phyloP scores from a whole-genome alignment of 2,797 vertebrate species.

The Rhabdophis nuchalis region DNA sequence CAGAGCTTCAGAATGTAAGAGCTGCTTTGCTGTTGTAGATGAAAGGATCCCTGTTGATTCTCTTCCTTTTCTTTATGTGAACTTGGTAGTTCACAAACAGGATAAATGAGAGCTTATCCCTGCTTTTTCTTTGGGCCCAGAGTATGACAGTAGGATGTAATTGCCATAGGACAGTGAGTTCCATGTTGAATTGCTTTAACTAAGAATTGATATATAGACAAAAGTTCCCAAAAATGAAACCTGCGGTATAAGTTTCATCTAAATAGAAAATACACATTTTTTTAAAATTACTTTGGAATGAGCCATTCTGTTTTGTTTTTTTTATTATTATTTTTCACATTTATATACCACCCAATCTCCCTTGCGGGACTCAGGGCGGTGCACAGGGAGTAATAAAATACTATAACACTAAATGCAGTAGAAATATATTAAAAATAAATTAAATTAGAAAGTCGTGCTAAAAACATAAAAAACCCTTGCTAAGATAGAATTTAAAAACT shows the following conservation, averaged over 20 bases:
- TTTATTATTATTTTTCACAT: too few relatives aligned
- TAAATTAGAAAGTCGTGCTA: too few relatives aligned
- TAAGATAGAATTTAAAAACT: too few relatives aligned
- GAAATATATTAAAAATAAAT: too few relatives aligned
- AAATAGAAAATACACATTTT: neutral
- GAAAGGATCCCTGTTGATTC: neutral
- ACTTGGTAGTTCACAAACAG: neutral
- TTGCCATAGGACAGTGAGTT: neutral
- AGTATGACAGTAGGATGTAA: neutral
- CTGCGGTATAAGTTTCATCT: neutral
- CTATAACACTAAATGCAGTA: too few relatives aligned
- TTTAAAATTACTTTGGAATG: neutral
- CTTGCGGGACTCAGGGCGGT: too few relatives aligned
- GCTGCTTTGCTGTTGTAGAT: neutral
- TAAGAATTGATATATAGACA: neutral
- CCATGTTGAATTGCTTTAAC: neutral
- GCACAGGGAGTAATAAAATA: too few relatives aligned
- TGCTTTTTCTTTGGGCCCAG: neutral
- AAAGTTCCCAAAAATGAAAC: neutral
- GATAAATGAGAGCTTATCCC: neutral
- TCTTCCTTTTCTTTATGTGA: neutral
- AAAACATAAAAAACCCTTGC: too few relatives aligned
- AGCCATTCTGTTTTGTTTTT: neutral
- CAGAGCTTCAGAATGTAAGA: neutral
- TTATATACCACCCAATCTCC: too few relatives aligned